Percentiles rank a stretch among this genome's conserved stretches.
Conservation (phyloP, 2,113 vertebrate genomes). For the Anguilla rostrata region DNA sequence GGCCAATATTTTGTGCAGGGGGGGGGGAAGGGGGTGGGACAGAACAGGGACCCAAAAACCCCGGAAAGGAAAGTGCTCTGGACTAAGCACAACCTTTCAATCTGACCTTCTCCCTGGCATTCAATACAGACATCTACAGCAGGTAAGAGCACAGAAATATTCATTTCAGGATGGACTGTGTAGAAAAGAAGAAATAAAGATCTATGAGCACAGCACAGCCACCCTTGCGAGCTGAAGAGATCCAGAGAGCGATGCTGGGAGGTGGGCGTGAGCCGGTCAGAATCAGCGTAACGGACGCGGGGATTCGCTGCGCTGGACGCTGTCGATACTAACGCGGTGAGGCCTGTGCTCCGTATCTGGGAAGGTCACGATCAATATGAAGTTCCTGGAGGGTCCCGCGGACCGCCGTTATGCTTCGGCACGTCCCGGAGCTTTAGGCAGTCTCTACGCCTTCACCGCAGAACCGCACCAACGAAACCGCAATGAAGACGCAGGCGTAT, state of each 20-base stretch:
- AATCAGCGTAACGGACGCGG: neutral
- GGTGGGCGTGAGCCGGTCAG: too few species aligned
- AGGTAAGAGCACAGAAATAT: neutral
- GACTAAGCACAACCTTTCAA: neutral
- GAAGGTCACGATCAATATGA: slow-evolving; percentile 18
- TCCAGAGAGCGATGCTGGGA: too few species aligned
- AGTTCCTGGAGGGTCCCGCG: neutral
- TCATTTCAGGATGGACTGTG: neutral
- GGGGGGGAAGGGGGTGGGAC: too few species aligned
- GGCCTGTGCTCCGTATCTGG: too few species aligned
- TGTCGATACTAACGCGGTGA: neutral
- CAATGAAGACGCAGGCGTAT: neutral
- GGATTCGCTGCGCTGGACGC: neutral
- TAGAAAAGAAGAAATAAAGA: too few species aligned
- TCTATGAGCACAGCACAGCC: neutral
- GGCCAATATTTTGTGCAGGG: neutral
- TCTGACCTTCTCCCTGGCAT: too few species aligned
- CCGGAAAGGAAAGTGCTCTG: neutral
- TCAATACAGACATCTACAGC: neutral
- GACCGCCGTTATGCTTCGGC: neutral
- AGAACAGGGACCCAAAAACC: neutral
- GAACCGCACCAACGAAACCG: neutral
- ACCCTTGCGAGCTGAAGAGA: neutral
- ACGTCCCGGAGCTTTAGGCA: neutral
- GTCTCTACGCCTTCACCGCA: neutral